phyloP scores from a whole-genome alignment of 2,888 invertebrate species.

The Candidula unifasciata region DNA sequence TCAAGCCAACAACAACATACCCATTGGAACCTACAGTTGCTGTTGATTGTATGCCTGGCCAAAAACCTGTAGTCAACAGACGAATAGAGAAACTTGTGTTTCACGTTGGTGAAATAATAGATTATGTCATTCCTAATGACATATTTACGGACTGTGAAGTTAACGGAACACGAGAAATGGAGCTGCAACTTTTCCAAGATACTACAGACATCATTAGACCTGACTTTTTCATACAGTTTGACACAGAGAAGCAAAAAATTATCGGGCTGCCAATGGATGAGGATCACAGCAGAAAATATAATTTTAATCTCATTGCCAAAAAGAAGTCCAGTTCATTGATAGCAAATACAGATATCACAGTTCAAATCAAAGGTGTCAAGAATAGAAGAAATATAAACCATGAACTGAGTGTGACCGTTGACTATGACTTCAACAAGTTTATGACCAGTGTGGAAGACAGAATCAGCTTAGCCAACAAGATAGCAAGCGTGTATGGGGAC shows the following conservation, averaged over 20 bases:
- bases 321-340: constrained; percentile 80
- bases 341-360: constrained; percentile 85
- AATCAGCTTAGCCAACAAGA: constrained; percentile 84
- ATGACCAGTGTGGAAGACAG: constrained; percentile 88
- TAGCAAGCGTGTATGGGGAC: constrained; percentile 88
- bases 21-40: not conserved
- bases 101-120: constrained; percentile 83
- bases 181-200: constrained; percentile 81
- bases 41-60: constrained; percentile 2
- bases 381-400: constrained; percentile 62
- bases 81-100: constrained; percentile 12
- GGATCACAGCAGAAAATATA: constrained; percentile 85
- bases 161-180: constrained; percentile 82
- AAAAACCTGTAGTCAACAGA: constrained; percentile 39
- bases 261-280: constrained; percentile 89
- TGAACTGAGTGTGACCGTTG: constrained; percentile 72
- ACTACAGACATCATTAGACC: constrained; percentile 22
- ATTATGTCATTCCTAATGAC: constrained; percentile 90
- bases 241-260: constrained; percentile 91
- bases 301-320: constrained; percentile 88
- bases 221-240: constrained; percentile 92
- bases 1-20: not conserved
- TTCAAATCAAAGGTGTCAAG: constrained; percentile 82
- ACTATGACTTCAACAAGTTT: constrained; percentile 82
- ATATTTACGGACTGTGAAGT: constrained; percentile 94